Conservation (phyloP, 2,888 invertebrate genomes). For the Cylloceria caligata region DNA sequence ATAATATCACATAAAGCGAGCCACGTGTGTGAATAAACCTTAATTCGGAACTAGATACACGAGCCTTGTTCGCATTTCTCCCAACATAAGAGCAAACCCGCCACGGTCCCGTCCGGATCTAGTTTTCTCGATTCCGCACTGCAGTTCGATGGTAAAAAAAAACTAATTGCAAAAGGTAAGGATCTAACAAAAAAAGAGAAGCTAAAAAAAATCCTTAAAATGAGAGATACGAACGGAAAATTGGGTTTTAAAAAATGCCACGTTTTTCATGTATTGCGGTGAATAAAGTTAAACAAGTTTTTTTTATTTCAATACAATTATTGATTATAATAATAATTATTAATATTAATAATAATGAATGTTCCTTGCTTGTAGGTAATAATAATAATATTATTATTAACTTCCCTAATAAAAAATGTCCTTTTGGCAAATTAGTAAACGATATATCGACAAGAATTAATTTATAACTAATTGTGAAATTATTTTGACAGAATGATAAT, state of each 20-base stretch:
- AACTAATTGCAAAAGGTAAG: no score
- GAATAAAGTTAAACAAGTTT: no score
- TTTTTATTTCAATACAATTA: not conserved
- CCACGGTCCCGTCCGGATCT: slow-evolving; percentile 55
- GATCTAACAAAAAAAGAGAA: slow-evolving; percentile 38
- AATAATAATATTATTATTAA: not conserved
- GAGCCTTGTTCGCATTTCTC: slow-evolving; percentile 19
- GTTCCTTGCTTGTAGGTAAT: no score
- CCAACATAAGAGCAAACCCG: not conserved
- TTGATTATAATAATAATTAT: not conserved
- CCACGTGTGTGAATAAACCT: slow-evolving; percentile 66
- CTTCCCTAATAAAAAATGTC: not conserved
- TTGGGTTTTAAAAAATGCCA: not conserved
- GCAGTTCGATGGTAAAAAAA: slow-evolving; percentile 36
- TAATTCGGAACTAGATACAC: slow-evolving; percentile 69
- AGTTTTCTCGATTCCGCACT: slow-evolving; percentile 50
- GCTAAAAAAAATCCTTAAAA: not conserved
- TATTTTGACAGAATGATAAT: not conserved
- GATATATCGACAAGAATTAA: not conserved
- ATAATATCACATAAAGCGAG: slow-evolving; percentile 44
- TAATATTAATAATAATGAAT: not conserved
- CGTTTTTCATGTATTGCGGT: not conserved
- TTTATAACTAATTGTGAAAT: not conserved
- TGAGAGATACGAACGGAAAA: not conserved
- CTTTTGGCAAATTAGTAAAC: no score